These are phyloP conservation scores for Trichomalopsis sarcophagae DNA, from an alignment of 1,140 invertebrate genomes.

Conservation along the genomic window DNA sequence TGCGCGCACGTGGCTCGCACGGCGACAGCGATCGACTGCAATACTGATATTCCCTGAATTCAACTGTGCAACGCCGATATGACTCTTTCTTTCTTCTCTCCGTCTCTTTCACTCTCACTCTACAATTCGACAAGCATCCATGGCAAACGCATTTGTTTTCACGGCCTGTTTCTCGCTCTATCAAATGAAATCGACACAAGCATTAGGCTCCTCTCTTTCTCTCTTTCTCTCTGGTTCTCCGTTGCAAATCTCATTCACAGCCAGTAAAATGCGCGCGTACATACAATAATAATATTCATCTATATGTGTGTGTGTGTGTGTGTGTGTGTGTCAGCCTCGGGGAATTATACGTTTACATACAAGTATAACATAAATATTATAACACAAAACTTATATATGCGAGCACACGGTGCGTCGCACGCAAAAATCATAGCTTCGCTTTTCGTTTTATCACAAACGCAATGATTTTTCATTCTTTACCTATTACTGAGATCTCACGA, in stretches of 20 bases:
- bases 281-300: neutral
- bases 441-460: slow-evolving; percentile 32
- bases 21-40: neutral
- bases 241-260: slow-evolving; percentile 25
- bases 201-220: neutral
- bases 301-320: neutral
- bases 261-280: slow-evolving; percentile 22
- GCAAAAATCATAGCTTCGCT: slow-evolving; percentile 1
- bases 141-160: no score
- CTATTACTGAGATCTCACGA: slow-evolving; percentile 43
- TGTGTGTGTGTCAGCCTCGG: neutral
- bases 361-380: neutral
- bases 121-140: no score
- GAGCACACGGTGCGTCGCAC: neutral
- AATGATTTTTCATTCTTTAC: neutral
- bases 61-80: neutral
- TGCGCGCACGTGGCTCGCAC: slow-evolving; percentile 22
- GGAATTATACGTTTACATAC: neutral
- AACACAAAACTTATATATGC: neutral
- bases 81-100: slow-evolving; percentile 11
- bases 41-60: slow-evolving; percentile 18
- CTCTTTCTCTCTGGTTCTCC: neutral
- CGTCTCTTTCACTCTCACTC: neutral
- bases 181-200: neutral
- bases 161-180: no score